phyloP scores from a whole-genome alignment of 1,140 invertebrate species.

The Zaprionus africanus region DNA sequence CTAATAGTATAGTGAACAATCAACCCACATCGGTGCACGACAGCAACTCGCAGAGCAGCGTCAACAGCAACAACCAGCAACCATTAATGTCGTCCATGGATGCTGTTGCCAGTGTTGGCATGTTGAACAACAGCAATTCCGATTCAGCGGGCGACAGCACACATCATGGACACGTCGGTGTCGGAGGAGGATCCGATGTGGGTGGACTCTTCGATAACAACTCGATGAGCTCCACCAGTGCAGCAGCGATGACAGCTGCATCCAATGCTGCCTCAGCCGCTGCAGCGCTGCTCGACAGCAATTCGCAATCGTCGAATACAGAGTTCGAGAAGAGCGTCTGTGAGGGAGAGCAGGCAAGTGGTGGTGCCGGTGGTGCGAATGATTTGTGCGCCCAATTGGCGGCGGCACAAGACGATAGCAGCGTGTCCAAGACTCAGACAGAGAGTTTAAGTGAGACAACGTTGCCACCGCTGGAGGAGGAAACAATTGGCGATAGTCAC shows the following conservation, averaged over 20 bases:
- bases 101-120: constrained; percentile 35
- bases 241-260: constrained; percentile 61
- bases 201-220: constrained; percentile 74
- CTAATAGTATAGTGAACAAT: constrained; percentile 82
- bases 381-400: constrained; percentile 46
- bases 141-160: constrained; percentile 56
- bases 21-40: constrained; percentile 82
- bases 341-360: constrained; percentile 17
- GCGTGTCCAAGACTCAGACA: constrained; percentile 56
- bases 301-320: constrained; percentile 75
- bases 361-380: not conserved
- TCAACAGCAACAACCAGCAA: constrained; percentile 79
- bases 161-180: constrained; percentile 42
- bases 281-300: constrained; percentile 74
- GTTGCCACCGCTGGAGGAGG: constrained; percentile 34
- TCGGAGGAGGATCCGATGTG: constrained; percentile 55
- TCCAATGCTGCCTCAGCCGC: constrained; percentile 70
- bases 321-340: constrained; percentile 65
- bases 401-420: constrained; percentile 57
- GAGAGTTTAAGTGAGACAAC: constrained; percentile 43
- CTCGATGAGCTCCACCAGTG: constrained; percentile 80
- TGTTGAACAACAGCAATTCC: constrained; percentile 70
- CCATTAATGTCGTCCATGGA: constrained; percentile 67
- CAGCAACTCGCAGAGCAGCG: constrained; percentile 81
- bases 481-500: constrained; percentile 21